Conservation (phyloP, 2,888 invertebrate genomes). For the Lithosia quadra region DNA sequence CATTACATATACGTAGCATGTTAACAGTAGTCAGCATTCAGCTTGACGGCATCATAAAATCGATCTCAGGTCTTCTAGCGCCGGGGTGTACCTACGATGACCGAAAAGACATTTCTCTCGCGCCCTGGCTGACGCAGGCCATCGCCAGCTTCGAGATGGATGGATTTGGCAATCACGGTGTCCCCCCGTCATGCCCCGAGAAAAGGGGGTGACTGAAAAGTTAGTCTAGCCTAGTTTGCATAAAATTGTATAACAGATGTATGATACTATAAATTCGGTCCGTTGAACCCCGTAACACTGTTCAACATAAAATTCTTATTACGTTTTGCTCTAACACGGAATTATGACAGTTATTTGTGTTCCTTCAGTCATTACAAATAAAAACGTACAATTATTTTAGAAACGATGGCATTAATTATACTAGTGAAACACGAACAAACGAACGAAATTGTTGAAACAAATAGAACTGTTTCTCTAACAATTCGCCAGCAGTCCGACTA, state of each 20-base stretch:
- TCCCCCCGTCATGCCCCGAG: too few species aligned
- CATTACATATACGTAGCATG: too few species aligned
- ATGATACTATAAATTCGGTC: conserved; percentile 16
- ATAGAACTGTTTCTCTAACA: conserved; percentile 26
- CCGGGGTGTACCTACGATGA: too few species aligned
- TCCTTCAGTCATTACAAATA: conserved; percentile 48
- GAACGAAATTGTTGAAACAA: conserved; percentile 39
- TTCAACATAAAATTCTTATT: conserved; percentile 48
- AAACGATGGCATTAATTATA: conserved; percentile 48
- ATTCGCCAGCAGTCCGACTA: conserved; percentile 11
- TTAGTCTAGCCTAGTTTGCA: neutral
- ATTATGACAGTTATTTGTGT: conserved; percentile 52
- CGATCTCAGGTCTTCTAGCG: too few species aligned
- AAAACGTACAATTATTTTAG: conserved; percentile 51
- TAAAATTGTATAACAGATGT: neutral
- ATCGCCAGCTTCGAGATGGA: too few species aligned
- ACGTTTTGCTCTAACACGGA: conserved; percentile 42
- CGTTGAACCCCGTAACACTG: conserved; percentile 26
- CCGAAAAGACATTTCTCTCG: too few species aligned
- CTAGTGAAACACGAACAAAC: conserved; percentile 27
- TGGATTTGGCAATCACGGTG: too few species aligned
- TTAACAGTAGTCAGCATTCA: too few species aligned
- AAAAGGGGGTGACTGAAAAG: too few species aligned
- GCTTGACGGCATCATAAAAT: too few species aligned
- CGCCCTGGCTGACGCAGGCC: too few species aligned